Evolutionary conservation across 2,797 vertebrate genomes (phyloP).

Genomic region (Sternarchorhynchus goeldii): DNA sequence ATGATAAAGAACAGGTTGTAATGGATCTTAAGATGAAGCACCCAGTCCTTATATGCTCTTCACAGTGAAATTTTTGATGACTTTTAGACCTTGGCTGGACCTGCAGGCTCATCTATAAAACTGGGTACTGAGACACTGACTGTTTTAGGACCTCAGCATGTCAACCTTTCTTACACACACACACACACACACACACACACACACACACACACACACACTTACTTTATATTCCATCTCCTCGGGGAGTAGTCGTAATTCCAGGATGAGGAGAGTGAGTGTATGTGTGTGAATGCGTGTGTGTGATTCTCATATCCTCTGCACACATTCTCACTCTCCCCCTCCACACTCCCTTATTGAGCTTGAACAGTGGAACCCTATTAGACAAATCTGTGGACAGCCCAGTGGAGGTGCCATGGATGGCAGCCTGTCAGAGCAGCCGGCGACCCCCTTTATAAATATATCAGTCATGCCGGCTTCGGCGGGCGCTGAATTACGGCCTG

Average conservation of each 20-base stretch:
- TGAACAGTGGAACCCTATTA: slow-evolving; percentile 76
- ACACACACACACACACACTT: slow-evolving; percentile 9
- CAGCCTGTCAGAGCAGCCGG: slow-evolving; percentile 72
- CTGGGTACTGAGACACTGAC: background rate
- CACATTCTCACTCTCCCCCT: slow-evolving; percentile 50
- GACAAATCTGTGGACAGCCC: slow-evolving; percentile 75
- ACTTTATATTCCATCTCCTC: slow-evolving; percentile 65
- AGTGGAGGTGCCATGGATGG: slow-evolving; percentile 68
- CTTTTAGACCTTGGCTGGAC: slow-evolving; percentile 7
- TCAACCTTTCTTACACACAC: slow-evolving; percentile 5
- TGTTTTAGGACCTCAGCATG: slow-evolving; percentile 31
- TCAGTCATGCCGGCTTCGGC: slow-evolving; percentile 79
- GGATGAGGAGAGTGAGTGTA: slow-evolving; percentile 66
- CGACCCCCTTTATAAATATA: slow-evolving; percentile 76
- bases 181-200: slow-evolving; percentile 29
- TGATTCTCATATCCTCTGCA: slow-evolving; percentile 45
- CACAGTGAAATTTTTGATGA: slow-evolving; percentile 10
- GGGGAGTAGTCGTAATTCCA: slow-evolving; percentile 72
- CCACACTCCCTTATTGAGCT: slow-evolving; percentile 47
- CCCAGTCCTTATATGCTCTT: background rate
- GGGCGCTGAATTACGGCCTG: slow-evolving; percentile 68
- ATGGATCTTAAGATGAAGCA: too few species aligned
- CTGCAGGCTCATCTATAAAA: slow-evolving; percentile 12
- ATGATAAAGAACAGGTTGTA: too few species aligned
- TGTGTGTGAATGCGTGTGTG: slow-evolving; percentile 30